Evolutionary conservation across 1,140 invertebrate genomes (phyloP).

Genomic region (Tetranychus cinnabarinus): DNA sequence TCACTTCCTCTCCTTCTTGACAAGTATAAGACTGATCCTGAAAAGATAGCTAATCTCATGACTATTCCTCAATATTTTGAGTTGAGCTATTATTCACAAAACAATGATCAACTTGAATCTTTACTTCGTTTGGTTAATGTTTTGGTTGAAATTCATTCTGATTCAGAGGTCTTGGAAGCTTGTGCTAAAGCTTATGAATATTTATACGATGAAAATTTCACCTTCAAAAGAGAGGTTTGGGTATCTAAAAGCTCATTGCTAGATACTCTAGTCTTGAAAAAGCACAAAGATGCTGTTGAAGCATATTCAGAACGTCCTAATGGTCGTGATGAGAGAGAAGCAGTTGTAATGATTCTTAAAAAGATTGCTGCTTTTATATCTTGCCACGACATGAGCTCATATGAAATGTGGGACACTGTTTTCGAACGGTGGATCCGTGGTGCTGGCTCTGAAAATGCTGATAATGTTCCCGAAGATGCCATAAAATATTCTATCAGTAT

Average conservation of each 20-base stretch:
- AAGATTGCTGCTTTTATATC: constrained; percentile 76
- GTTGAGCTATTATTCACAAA: constrained; percentile 23
- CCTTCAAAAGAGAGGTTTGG: constrained; percentile 63
- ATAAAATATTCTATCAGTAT: constrained; percentile 60
- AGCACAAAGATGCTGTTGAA: constrained; percentile 18
- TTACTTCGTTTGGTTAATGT: constrained; percentile 56
- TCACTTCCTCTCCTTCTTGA: constrained; percentile 64
- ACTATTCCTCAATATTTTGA: constrained; percentile 91
- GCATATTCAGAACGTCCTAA: constrained; percentile 16
- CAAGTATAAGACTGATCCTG: constrained; percentile 84
- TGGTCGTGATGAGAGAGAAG: constrained; percentile 73
- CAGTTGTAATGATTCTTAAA: constrained; percentile 64
- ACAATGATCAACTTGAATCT: constrained; percentile 28
- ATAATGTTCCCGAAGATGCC: constrained; percentile 34
- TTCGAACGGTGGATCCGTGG: constrained; percentile 51
- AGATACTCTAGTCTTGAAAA: constrained; percentile 55
- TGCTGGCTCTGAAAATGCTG: constrained; percentile 25
- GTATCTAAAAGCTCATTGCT: constrained; percentile 63
- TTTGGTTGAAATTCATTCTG: constrained; percentile 66
- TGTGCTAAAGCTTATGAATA: constrained; percentile 76
- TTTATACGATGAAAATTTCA: constrained; percentile 67
- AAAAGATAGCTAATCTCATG: constrained; percentile 86
- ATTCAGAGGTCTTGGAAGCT: constrained; percentile 67
- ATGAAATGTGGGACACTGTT: constrained; percentile 67
- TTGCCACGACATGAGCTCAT: constrained; percentile 65